Conservation (phyloP, 2,113 vertebrate genomes). For the Hydrochoerus hydrochaeris region DNA sequence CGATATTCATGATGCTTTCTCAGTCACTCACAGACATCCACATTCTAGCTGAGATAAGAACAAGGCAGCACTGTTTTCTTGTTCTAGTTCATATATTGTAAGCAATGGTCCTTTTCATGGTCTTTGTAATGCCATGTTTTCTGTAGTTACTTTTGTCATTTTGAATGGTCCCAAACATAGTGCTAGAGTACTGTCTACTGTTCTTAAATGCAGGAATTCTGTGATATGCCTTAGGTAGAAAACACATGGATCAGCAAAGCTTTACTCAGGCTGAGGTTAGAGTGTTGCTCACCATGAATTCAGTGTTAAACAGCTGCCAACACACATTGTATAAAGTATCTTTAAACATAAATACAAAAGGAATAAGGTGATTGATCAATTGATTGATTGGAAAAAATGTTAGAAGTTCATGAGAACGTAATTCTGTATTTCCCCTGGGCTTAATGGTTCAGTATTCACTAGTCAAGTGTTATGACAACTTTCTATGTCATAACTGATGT, state of each 20-base stretch:
- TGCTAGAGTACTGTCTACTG: not conserved
- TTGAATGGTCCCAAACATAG: not conserved
- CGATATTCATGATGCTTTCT: not conserved
- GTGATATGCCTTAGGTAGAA: not conserved
- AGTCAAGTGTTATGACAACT: not conserved
- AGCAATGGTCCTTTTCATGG: not conserved
- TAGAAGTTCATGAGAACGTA: not conserved
- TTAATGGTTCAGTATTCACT: not conserved
- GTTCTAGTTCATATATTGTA: not conserved
- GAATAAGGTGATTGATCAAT: not conserved
- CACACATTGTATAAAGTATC: not conserved
- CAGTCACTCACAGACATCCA: not conserved
- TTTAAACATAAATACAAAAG: conserved; percentile 10
- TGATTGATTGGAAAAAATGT: not conserved
- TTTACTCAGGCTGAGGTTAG: not conserved
- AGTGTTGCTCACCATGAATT: not conserved
- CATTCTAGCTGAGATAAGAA: not conserved
- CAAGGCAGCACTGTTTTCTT: not conserved
- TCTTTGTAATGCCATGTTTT: not conserved
- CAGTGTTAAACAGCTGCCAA: conserved; percentile 17
- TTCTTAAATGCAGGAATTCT: not conserved
- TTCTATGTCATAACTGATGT: not conserved
- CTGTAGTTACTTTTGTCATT: conserved; percentile 34
- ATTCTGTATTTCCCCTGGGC: not conserved
- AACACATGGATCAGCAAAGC: not conserved